Evolutionary conservation across 2,888 invertebrate species (phyloP).

Genomic region (Drosophila hamatofila): DNA sequence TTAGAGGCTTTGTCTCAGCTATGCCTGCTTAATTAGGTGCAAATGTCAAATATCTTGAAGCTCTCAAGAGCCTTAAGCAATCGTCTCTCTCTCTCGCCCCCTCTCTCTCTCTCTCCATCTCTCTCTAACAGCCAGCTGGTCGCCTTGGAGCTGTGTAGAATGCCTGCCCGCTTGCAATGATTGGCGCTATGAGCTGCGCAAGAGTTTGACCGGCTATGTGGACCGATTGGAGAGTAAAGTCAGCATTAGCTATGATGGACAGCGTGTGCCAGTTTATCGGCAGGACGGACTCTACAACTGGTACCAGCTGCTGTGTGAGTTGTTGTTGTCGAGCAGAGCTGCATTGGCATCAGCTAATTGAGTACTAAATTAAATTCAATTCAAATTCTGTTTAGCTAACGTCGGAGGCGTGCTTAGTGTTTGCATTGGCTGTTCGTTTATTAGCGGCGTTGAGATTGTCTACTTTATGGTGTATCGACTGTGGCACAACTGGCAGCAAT

Average conservation of each 20-base stretch:
- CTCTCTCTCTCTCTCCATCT: not conserved
- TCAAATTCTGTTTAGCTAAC: constrained; percentile 60
- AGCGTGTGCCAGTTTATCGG: constrained; percentile 54
- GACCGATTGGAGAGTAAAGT: constrained; percentile 34
- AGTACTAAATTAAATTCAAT: not conserved
- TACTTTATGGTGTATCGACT: constrained; percentile 76
- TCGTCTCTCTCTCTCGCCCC: not conserved
- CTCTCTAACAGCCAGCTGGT: constrained; percentile 36
- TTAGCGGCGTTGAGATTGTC: constrained; percentile 79
- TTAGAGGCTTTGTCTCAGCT: not conserved
- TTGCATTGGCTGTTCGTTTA: constrained; percentile 82
- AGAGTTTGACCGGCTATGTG: constrained; percentile 46
- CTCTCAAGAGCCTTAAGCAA: not conserved
- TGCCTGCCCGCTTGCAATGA: constrained; percentile 76
- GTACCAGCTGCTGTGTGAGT: constrained; percentile 80
- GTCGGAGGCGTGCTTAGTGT: constrained; percentile 82
- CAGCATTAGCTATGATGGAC: constrained; percentile 59
- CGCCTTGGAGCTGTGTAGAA: constrained; percentile 50
- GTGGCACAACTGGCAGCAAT: constrained; percentile 56
- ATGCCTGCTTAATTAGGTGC: not conserved
- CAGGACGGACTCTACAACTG: constrained; percentile 73
- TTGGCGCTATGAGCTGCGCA: constrained; percentile 60
- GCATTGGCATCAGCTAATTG: not conserved
- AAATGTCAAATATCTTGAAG: not conserved
- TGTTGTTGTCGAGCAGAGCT: not conserved